These are phyloP conservation scores for Psittacula derbiana DNA, from an alignment of 2,797 vertebrate genomes.

Conservation along the genomic window DNA sequence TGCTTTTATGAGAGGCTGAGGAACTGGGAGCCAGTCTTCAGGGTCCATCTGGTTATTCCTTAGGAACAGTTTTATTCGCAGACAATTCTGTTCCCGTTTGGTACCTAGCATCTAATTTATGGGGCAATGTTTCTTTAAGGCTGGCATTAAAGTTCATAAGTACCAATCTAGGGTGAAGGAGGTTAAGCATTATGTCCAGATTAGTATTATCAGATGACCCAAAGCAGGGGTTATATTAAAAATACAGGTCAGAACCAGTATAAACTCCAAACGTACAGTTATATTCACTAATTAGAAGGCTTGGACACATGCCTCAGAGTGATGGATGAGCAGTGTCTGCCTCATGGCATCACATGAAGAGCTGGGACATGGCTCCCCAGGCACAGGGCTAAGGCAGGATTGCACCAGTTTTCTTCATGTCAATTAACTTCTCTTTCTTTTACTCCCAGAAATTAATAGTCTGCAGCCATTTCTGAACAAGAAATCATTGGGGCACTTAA, in stretches of 20 bases:
- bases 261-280: slow-evolving; percentile 22
- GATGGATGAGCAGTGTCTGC: slow-evolving; percentile 61
- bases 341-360: not conserved
- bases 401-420: not conserved
- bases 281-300: slow-evolving; percentile 61
- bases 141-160: not conserved
- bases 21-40: not conserved
- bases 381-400: not conserved
- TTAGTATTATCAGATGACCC: slow-evolving; percentile 49
- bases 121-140: slow-evolving; percentile 3
- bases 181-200: slow-evolving; percentile 21
- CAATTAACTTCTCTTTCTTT: not conserved
- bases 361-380: not conserved
- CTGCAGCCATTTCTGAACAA: not conserved
- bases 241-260: slow-evolving; percentile 44
- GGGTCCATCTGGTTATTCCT: not conserved
- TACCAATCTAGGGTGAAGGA: not conserved
- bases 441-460: not conserved
- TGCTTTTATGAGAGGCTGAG: not conserved
- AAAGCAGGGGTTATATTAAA: slow-evolving; percentile 52
- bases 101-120: not conserved
- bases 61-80: not conserved
- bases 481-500: not conserved
- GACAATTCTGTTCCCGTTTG: not conserved
- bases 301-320: not conserved